phyloP scores from a whole-genome alignment of 2,797 vertebrate species.

The Schizopygopsis pylzovi region DNA sequence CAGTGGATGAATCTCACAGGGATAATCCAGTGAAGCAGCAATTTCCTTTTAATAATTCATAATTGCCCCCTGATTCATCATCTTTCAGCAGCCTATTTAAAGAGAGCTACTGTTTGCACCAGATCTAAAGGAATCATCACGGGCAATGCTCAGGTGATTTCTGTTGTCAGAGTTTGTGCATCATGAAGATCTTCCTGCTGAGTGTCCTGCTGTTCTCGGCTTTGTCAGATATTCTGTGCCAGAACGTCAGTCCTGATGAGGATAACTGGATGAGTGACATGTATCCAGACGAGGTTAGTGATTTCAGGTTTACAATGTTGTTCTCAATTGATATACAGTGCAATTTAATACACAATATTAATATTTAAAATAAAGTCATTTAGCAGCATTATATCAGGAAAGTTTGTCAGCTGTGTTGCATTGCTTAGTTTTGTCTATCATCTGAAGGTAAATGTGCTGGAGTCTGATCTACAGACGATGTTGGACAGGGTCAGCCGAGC shows the following conservation, averaged over 20 bases:
- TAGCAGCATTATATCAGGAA: not conserved
- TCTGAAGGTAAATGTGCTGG: constrained; percentile 77
- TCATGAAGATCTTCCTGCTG: constrained; percentile 78
- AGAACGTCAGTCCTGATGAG: constrained; percentile 73
- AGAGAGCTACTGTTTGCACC: constrained; percentile 6
- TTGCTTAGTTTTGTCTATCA: not conserved
- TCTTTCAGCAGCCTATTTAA: constrained; percentile 36
- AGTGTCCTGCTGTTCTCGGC: constrained; percentile 75
- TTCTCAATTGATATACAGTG: not conserved
- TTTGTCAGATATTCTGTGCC: constrained; percentile 75
- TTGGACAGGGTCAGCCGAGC: constrained; percentile 79
- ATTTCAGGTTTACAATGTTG: constrained; percentile 11
- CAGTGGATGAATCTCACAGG: constrained; percentile 4
- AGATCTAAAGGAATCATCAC: not conserved
- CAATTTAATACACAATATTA: not conserved
- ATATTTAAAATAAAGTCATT: not conserved
- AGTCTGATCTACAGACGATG: constrained; percentile 74
- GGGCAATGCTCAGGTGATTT: not conserved
- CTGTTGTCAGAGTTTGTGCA: constrained; percentile 5
- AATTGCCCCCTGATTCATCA: constrained; percentile 8
- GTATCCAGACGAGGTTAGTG: constrained; percentile 77
- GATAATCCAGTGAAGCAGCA: constrained; percentile 27
- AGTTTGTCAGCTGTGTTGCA: not conserved
- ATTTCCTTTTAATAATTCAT: constrained; percentile 27
- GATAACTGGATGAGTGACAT: constrained; percentile 74